A percentile compares a stretch with the other conserved stretches of the same genome.
phyloP scores from a whole-genome alignment of 2,797 vertebrate genomes.

The Hapalemur alaotrensis region DNA sequence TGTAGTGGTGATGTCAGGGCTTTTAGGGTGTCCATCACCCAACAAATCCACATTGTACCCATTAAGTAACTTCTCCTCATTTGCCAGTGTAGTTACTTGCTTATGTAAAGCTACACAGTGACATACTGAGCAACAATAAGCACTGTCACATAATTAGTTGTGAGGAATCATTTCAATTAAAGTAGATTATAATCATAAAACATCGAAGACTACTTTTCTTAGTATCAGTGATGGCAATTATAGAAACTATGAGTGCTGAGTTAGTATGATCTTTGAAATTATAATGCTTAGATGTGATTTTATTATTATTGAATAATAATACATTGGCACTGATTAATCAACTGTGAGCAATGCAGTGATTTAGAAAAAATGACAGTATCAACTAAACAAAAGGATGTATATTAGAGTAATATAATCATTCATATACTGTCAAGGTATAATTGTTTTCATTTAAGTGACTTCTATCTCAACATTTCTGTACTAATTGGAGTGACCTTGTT shows the following conservation, averaged over 20 bases:
- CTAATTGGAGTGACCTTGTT: neutral
- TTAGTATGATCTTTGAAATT: slow-evolving; percentile 47
- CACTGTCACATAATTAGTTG: neutral
- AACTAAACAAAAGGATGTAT: slow-evolving; percentile 2
- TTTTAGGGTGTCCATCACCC: neutral
- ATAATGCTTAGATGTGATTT: slow-evolving; percentile 37
- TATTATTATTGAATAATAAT: slow-evolving; percentile 61
- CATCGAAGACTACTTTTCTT: neutral
- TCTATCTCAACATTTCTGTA: neutral
- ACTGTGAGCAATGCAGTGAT: neutral
- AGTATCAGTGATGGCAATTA: slow-evolving; percentile 24
- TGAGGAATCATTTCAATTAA: slow-evolving; percentile 51
- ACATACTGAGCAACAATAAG: neutral
- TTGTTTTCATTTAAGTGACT: neutral
- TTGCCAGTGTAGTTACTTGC: neutral
- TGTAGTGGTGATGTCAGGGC: neutral
- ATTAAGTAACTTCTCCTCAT: neutral
- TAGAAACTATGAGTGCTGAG: neutral
- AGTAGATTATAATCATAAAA: slow-evolving; percentile 38
- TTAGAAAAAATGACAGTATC: slow-evolving; percentile 12
- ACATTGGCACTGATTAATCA: slow-evolving; percentile 52
- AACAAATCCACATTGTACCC: neutral
- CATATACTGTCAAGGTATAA: neutral
- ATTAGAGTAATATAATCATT: neutral
- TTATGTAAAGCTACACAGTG: neutral